These are phyloP conservation scores for Syncerus caffer DNA, from an alignment of 2,797 vertebrate species.

Conservation along the genomic window DNA sequence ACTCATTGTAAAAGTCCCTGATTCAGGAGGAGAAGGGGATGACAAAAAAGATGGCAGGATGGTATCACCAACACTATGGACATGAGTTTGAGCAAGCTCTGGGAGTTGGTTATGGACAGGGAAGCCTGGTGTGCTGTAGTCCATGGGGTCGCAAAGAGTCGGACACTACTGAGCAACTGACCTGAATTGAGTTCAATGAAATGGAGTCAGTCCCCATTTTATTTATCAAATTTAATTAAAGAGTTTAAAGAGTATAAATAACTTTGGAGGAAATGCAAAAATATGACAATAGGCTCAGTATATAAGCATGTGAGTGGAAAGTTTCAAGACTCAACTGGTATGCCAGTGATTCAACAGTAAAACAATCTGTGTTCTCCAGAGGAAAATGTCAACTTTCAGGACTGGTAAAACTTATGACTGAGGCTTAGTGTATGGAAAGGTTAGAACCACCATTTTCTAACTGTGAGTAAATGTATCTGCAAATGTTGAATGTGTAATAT, in stretches of 20 bases:
- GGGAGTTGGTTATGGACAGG: neutral
- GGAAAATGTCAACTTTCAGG: constrained; percentile 14
- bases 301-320: neutral
- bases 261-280: neutral
- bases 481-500: neutral
- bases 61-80: neutral
- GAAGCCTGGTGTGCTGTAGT: neutral
- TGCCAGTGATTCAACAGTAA: neutral
- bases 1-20: neutral
- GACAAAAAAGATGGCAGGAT: neutral
- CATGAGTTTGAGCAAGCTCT: neutral
- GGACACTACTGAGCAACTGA: neutral
- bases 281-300: neutral
- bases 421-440: constrained; percentile 17
- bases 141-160: neutral
- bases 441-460: constrained; percentile 48
- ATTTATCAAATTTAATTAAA: constrained; percentile 1
- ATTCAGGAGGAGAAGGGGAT: neutral
- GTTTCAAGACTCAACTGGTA: neutral
- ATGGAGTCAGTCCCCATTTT: neutral
- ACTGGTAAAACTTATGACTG: neutral
- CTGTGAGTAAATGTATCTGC: constrained; percentile 35
- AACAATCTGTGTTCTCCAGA: neutral
- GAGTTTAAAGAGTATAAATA: neutral
- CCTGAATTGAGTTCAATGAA: neutral